Base-by-base conservation (phyloP, 2,888 invertebrate species). In the Drosophila cognata region DNA sequence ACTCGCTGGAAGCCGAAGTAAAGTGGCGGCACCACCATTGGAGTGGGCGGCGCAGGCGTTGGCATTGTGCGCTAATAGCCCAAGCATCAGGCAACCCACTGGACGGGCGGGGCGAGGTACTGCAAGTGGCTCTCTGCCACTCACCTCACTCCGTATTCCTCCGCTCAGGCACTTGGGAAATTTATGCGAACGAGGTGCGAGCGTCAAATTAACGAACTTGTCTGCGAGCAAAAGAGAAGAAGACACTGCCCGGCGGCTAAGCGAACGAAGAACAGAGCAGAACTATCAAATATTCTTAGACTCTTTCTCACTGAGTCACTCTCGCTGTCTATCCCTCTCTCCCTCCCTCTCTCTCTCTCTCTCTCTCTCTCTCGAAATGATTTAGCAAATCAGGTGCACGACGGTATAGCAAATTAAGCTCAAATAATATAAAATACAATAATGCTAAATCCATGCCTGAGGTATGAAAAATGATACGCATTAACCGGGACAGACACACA, bases 131-230 rank as follows among this genome's bases (percentile, higher is more conserved):
- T 4, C 25, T 25, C 46, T 48, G 71, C 62, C 78, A 74, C 74
- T 61, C 35, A 56, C 50, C 56, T 41, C 51, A 6, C 55, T 28
- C 55, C 36, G 13, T 21, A 2, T 7, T 10, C 28, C 43, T 1
- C 16, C 60, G 3, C 31, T 11, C 35, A 4, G 43, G 63, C 72
- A 81, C 81, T 79, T 67, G 71, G 68, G 64, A 82, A 66, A 81
- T 81, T 81, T 81, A 81, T 81, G 87, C 87, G 79, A 79, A 69
- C 73, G 78, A 84, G 84, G 84, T 84, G 88, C 87, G 80, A 87
- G 80, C 88, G 90, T 88, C 88, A 90, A 92, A 92, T 92, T 91
- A 92, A 92, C 91, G 84, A 92, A 91, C 92, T 90, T 92, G 90
- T 90, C 89, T 73, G 70, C 21, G 29, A 59, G 71, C 55, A n/a